Evolutionary conservation across 2,888 invertebrate genomes (phyloP).

Genomic region (Heliconius ismenius): DNA sequence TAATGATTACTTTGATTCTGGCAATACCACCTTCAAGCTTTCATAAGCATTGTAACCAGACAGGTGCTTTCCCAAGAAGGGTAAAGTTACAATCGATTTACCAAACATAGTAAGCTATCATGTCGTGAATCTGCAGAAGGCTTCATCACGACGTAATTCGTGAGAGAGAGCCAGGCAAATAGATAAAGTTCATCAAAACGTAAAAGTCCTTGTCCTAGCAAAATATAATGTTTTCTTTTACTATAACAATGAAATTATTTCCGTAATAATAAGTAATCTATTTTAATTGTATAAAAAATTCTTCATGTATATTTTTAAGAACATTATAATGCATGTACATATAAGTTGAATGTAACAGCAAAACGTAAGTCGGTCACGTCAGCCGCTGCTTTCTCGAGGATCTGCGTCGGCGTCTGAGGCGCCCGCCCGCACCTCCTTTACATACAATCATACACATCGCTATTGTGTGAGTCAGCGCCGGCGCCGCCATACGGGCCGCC

Average conservation of each 20-base stretch:
- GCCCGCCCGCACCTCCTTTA: conserved; percentile 75
- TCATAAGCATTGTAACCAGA: neutral
- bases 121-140: conserved; percentile 70
- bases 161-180: conserved; percentile 49
- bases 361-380: conserved; percentile 42
- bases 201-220: conserved; percentile 44
- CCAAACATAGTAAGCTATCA: conserved; percentile 55
- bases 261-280: conserved; percentile 26
- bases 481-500: conserved; percentile 67
- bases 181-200: conserved; percentile 49
- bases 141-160: conserved; percentile 65
- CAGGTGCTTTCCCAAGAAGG: conserved; percentile 32
- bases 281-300: conserved; percentile 25
- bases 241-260: neutral
- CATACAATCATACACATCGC: conserved; percentile 79
- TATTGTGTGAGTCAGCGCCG: conserved; percentile 73
- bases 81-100: conserved; percentile 35
- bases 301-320: neutral
- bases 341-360: neutral
- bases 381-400: conserved; percentile 62
- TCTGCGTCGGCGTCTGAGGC: conserved; percentile 65
- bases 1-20: neutral
- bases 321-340: neutral
- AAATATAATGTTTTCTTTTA: conserved; percentile 44
- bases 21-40: neutral